A percentile compares a stretch with the other conserved stretches of the same genome.
phyloP scores from a whole-genome alignment of 2,797 vertebrate species.

The Danio kyathit region DNA sequence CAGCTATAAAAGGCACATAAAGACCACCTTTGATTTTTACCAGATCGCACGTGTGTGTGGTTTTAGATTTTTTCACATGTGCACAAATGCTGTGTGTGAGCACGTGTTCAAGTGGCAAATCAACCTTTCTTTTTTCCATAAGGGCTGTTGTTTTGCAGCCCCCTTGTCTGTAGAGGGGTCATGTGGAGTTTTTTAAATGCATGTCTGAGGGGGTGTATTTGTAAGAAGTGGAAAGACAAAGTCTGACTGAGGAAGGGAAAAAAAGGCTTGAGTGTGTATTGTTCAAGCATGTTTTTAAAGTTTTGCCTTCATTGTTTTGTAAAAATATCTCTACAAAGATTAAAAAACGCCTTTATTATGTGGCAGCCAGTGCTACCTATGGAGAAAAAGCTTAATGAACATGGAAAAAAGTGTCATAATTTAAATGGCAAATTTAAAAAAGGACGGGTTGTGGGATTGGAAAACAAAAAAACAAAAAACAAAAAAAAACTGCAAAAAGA shows the following conservation, averaged over 20 bases:
- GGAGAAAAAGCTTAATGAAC: not conserved
- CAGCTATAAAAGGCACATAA: not conserved
- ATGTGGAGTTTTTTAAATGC: not conserved
- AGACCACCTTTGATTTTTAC: not conserved
- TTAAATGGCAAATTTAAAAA: not conserved
- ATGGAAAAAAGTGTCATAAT: not conserved
- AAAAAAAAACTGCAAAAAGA: too few relatives aligned
- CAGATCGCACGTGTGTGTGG: not conserved
- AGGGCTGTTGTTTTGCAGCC: conserved; percentile 12
- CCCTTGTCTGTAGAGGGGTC: not conserved
- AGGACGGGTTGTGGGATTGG: not conserved
- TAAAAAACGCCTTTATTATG: not conserved
- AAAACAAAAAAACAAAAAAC: too few relatives aligned
- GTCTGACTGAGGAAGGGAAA: not conserved
- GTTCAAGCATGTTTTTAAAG: not conserved
- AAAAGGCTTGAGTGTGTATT: not conserved
- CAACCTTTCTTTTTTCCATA: conserved; percentile 5
- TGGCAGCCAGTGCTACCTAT: not conserved
- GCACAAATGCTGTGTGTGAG: not conserved
- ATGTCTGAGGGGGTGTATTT: conserved; percentile 26
- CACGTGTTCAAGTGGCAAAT: not conserved
- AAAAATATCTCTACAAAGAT: not conserved
- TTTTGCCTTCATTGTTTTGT: not conserved
- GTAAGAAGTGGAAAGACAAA: not conserved
- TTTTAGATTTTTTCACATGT: not conserved